Base-by-base conservation (phyloP, 2,888 invertebrate species). In the Callosobruchus maculatus region DNA sequence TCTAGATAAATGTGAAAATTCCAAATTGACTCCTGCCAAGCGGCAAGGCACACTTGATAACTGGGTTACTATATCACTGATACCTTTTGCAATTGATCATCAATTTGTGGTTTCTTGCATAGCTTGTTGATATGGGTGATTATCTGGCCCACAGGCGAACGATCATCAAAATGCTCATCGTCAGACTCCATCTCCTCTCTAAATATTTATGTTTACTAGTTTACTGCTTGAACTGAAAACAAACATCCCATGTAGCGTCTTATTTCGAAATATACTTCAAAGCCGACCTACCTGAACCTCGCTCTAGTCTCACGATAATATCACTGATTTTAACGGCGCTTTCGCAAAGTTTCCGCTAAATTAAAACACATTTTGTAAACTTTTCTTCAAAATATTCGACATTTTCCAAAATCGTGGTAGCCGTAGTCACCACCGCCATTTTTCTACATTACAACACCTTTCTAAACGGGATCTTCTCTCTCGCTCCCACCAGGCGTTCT, bases 61-160 rank as follows among this genome's bases (percentile, higher is more conserved):
- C 49, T 49, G 30, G 30, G 30, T 30, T 30, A 30, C 30, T 5
- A 66, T n/a, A n/a, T n/a, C n/a, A n/a, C n/a, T 22, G 80, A 77
- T 79, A 86, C 87, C 77, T 82, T 78, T 67, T 82, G 80, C 20
- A 86, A 78, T 72, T 83, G 81, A 30, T 80, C 77, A 74, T 86
- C 85, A 70, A 86, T 79, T 72, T 79, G 75, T 20, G 85, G 83
- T 74, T 85, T 86, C 76, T 85, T 86, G n/a, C 78, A 74, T 75
- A 85, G 79, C 13, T 79, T 77, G 70, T 82, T 81, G 21, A 86
- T 71, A 72, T 79, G 76, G 30, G 80, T 73, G 72, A 85, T 84
- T n/a, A 85, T 76, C 75, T 80, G 74, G 22, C 82, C 82, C 69
- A 81, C 78, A 26, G 79, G 78, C 4, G 79, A 72, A 22, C 69